phyloP scores from a whole-genome alignment of 2,797 vertebrate genomes.

The Trachurus trachurus region DNA sequence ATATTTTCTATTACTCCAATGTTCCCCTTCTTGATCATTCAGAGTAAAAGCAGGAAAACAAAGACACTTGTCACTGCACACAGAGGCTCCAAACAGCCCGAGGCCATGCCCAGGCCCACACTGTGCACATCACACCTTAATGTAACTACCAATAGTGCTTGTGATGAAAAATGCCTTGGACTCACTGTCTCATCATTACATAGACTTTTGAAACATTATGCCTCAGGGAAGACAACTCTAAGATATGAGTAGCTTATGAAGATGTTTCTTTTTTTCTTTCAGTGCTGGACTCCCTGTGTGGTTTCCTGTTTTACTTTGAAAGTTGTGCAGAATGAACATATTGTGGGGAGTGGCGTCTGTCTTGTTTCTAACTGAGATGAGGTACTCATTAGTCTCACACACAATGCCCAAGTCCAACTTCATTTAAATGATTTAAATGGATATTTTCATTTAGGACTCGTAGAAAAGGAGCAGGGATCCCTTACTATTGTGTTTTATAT shows the following conservation, averaged over 20 bases:
- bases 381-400: not conserved
- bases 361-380: not conserved
- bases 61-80: slow-evolving; percentile 37
- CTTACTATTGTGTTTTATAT: too few species aligned
- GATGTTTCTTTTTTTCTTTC: slow-evolving; percentile 8
- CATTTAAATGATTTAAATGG: not conserved
- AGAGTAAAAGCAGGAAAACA: slow-evolving; percentile 14
- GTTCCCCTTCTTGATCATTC: slow-evolving; percentile 4
- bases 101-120: slow-evolving; percentile 22
- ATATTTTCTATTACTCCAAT: not conserved
- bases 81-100: slow-evolving; percentile 42
- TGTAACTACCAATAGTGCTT: slow-evolving; percentile 31
- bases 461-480: too few species aligned
- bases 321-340: not conserved
- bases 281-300: not conserved
- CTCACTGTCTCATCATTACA: slow-evolving; percentile 44
- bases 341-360: not conserved
- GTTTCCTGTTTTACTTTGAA: not conserved
- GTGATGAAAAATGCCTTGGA: slow-evolving; percentile 54
- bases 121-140: slow-evolving; percentile 31
- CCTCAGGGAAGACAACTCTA: slow-evolving; percentile 40
- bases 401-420: not conserved
- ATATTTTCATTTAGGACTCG: too few species aligned
- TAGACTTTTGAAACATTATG: slow-evolving; percentile 36
- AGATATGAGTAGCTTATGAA: slow-evolving; percentile 26